Evolutionary conservation across 2,888 invertebrate species (phyloP).

Genomic region (Tineola bisselliella): DNA sequence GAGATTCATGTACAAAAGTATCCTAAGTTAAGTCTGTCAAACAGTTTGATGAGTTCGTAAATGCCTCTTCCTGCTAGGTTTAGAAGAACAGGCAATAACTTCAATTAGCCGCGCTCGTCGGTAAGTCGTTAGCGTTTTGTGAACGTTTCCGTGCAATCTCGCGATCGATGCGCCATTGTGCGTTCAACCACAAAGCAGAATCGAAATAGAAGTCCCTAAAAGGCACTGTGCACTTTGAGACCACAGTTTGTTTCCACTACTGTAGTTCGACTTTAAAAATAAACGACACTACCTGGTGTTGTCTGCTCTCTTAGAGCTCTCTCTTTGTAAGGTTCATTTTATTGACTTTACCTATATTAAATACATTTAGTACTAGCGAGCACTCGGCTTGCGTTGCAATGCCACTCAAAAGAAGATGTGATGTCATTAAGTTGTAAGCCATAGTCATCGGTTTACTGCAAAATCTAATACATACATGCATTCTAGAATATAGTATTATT

Average conservation of each 20-base stretch:
- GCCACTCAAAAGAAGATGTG: too few relatives aligned
- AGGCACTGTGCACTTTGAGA: slow-evolving; percentile 35
- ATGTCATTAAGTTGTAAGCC: too few relatives aligned
- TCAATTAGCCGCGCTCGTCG: slow-evolving; percentile 44
- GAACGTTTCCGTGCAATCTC: slow-evolving; percentile 43
- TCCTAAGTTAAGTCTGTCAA: not conserved
- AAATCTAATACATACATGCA: too few relatives aligned
- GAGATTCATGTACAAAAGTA: too few relatives aligned
- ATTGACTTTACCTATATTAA: not conserved
- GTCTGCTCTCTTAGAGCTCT: not conserved
- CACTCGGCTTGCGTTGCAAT: too few relatives aligned
- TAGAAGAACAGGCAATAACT: slow-evolving; percentile 36
- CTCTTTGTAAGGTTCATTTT: not conserved
- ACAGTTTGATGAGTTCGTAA: not conserved
- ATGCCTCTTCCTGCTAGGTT: slow-evolving; percentile 11
- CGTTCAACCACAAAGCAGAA: slow-evolving; percentile 48
- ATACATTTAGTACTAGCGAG: too few relatives aligned
- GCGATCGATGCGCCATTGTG: slow-evolving; percentile 59
- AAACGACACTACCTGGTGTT: not conserved
- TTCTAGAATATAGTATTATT: too few relatives aligned
- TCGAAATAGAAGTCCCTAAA: slow-evolving; percentile 49
- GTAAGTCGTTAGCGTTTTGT: slow-evolving; percentile 31
- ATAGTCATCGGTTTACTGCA: too few relatives aligned
- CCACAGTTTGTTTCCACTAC: slow-evolving; percentile 51
- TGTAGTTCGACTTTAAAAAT: slow-evolving; percentile 17